Evolutionary conservation across 1,140 invertebrate genomes (phyloP), one percentile per base, ranked within the genome.

Genomic region (Lamellibrachia luymesi): DNA sequence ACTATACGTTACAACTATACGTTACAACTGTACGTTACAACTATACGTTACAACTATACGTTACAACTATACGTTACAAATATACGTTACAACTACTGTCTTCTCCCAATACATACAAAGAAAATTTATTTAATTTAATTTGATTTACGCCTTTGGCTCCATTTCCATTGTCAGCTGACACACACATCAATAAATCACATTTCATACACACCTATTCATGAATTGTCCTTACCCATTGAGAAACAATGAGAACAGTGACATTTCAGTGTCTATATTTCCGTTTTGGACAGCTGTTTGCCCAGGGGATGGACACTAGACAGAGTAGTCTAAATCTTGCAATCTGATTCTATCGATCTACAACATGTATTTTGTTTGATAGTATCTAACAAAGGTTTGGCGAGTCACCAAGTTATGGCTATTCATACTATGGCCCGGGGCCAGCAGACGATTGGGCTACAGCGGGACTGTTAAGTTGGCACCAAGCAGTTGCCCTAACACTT

Each of bases 371-470:
- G 64, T 80, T 2, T 22, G 64, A 80, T 80, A 80, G 4, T 22
- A 80, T 80, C 64, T 80, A 80, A 80, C 64, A 80, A 80, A 80
- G 64, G 64, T 80, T 80, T 80, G 64, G 64, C 64, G 25, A 80
- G 64, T 80, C 64, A 80, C 64, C 64, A 80, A 80, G 64, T 80
- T 22, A 17, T 4, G 64, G 1, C 13, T 80, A 80, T 80, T 2
- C 25, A 22, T 80, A 80, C 64, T 22, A 10, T 4, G 64, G 8
- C 64, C 64, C 64, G 0, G 17, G 64, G 64, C 64, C 13, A 22
- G 6, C 64, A 80, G 64, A 80, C 64, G 25, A 80, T 80, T 0
- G 64, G 64, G 64, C 64, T 80, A 80, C 64, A 80, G 64, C 0
- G 13, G 64, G 64, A 80, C 4, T 80, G 64, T 80, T 80, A 22